Base-by-base conservation (phyloP, 2,888 invertebrate genomes). In the Cantharis rufa region DNA sequence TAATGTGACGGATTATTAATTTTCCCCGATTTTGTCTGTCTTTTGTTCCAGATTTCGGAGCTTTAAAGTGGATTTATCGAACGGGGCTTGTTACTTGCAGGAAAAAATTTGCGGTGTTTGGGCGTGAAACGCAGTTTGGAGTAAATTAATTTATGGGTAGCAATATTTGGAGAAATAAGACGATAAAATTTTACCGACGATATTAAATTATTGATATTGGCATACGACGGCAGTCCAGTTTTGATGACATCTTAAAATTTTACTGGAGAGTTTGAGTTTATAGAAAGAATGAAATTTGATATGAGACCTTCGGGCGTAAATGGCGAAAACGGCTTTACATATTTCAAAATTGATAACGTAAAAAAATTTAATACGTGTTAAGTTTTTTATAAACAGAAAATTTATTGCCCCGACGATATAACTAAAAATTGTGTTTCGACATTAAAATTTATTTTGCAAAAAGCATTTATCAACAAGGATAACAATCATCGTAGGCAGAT, bases 401-500 rank as follows among this genome's bases (percentile, higher is more conserved):
- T 48, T 48, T 48, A 48, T 48, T 48, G 48, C 48, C n/a, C 5
- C 48, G n/a, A 48, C 48, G 48, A 48, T 48, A 48, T 48, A 48
- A 48, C 48, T 48, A 48, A 48, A 48, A 48, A 48, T 48, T 48
- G 48, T 48, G 48, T 48, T 48, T 48, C 48, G 48, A 48, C 48
- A 48, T 48, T 48, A 48, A 66, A 24, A 66, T 66, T 66, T 66
- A 66, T 66, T 66, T 66, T 66, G 24, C 48, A 66, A 66, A 63
- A 66, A 66, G 24, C 64, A 24, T 66, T 66, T 66, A 66, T 66
- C 64, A 24, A 48, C 48, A 48, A 66, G 24, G 18, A 66, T 66
- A 66, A 66, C 64, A 66, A 66, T 66, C 64, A 66, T 66, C 64
- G 64, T 24, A 21, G n/a, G 24, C 64, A 66, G 64, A 66, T 66